These are phyloP conservation scores for Camponotus pennsylvanicus DNA, from an alignment of 1,140 invertebrate genomes.

Conservation along the genomic window DNA sequence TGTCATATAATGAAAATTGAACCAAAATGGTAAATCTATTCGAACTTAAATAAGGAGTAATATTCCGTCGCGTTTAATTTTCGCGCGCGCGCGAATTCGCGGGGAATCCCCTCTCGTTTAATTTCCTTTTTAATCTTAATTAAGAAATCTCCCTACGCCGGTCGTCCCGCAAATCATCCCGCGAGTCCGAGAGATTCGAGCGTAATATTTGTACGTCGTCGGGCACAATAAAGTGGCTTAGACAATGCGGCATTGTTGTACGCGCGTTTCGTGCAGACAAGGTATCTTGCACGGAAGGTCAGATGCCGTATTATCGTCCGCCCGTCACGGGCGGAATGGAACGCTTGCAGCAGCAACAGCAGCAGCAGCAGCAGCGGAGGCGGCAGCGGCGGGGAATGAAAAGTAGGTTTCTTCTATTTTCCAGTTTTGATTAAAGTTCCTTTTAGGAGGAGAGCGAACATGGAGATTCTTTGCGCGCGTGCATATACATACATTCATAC, in stretches of 20 bases:
- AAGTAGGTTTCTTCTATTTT: conserved; percentile 75
- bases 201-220: conserved; percentile 49
- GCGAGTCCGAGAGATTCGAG: conserved; percentile 16
- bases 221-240: conserved; percentile 72
- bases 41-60: neutral
- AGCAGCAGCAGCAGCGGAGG: neutral
- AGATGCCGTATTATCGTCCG: conserved; percentile 53
- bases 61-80: neutral
- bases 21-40: neutral
- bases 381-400: conserved; percentile 52
- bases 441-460: conserved; percentile 63
- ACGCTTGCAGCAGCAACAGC: neutral
- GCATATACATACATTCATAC: conserved; percentile 52
- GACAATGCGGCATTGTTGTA: conserved; percentile 71
- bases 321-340: neutral
- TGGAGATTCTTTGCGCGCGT: conserved; percentile 38
- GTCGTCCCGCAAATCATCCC: conserved; percentile 6
- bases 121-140: conserved; percentile 29
- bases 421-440: conserved; percentile 79
- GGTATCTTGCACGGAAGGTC: conserved; percentile 47
- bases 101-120: neutral
- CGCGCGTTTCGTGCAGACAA: conserved; percentile 17
- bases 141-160: neutral
- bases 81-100: neutral
- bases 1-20: neutral